Evolutionary conservation across 2,888 invertebrate species (phyloP).

Genomic region (Eupithecia vulgata): DNA sequence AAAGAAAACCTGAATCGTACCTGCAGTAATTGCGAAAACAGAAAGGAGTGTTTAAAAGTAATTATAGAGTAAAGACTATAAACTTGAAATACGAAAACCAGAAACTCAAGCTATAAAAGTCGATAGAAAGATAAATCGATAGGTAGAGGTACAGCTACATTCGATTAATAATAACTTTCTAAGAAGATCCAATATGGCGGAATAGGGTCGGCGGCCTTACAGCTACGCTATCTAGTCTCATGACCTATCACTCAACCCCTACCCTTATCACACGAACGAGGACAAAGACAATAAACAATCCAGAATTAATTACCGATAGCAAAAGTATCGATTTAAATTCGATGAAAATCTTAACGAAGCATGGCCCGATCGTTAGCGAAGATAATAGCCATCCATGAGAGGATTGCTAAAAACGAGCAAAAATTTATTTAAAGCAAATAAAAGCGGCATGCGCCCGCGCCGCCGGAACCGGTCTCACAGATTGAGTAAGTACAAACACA

Average conservation of each 20-base stretch:
- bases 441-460: constrained; percentile 72
- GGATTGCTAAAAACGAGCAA: constrained; percentile 81
- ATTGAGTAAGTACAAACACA: constrained; percentile 34
- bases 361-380: constrained; percentile 74
- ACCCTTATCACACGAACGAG: constrained; percentile 78
- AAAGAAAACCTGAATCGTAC: background rate
- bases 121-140: constrained; percentile 8
- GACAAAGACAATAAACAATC: constrained; percentile 74
- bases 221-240: constrained; percentile 72
- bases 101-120: constrained; percentile 1
- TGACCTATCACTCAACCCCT: constrained; percentile 74
- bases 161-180: constrained; percentile 20
- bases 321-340: constrained; percentile 71
- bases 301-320: constrained; percentile 66
- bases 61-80: background rate
- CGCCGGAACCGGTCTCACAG: constrained; percentile 67
- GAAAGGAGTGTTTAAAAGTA: background rate
- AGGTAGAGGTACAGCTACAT: background rate
- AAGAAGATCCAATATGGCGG: constrained; percentile 31
- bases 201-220: constrained; percentile 69
- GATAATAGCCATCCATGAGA: constrained; percentile 68
- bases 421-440: constrained; percentile 81
- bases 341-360: constrained; percentile 78
- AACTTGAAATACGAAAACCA: constrained; percentile 8
- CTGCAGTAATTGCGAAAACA: constrained; percentile 8